These are phyloP conservation scores for Varanus salvator DNA, from an alignment of 2,113 vertebrate genomes.

Conservation along the genomic window DNA sequence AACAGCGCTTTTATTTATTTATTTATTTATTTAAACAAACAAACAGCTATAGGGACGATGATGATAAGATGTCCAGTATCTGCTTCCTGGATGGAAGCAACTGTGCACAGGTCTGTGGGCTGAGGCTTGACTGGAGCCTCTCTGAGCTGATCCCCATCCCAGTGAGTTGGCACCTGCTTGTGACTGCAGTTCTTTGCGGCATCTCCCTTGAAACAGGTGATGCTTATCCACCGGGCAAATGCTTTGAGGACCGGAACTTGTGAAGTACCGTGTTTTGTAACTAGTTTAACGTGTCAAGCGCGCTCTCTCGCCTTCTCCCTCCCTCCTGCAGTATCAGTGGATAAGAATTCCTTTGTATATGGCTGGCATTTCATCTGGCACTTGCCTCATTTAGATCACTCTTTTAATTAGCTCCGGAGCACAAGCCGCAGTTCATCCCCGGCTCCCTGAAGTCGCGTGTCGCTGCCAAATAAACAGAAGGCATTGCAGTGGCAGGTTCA, in stretches of 20 bases:
- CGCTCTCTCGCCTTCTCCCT: conserved; percentile 18
- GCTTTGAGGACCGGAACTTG: neutral
- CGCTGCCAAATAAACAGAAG: conserved; percentile 20
- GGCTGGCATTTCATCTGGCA: conserved; percentile 13
- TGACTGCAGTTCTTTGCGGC: neutral
- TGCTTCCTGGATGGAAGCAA: neutral
- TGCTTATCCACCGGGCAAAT: neutral
- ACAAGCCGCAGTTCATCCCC: conserved; percentile 22
- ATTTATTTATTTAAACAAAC: no score
- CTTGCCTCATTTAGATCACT: conserved; percentile 41
- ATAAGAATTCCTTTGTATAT: neutral
- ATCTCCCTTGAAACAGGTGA: neutral
- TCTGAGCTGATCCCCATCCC: neutral
- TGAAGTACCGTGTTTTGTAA: conserved; percentile 32
- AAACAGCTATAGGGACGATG: no score
- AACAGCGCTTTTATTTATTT: no score
- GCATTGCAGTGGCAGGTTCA: conserved; percentile 27
- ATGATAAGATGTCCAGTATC: neutral
- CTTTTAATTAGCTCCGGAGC: conserved; percentile 49
- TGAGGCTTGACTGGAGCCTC: neutral
- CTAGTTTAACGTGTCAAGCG: conserved; percentile 28
- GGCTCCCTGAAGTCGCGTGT: neutral
- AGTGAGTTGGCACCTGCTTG: neutral
- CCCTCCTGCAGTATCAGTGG: conserved; percentile 19
- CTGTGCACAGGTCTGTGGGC: neutral